Conservation (phyloP, 2,888 invertebrate genomes). For the Gnatocerus cornutus region DNA sequence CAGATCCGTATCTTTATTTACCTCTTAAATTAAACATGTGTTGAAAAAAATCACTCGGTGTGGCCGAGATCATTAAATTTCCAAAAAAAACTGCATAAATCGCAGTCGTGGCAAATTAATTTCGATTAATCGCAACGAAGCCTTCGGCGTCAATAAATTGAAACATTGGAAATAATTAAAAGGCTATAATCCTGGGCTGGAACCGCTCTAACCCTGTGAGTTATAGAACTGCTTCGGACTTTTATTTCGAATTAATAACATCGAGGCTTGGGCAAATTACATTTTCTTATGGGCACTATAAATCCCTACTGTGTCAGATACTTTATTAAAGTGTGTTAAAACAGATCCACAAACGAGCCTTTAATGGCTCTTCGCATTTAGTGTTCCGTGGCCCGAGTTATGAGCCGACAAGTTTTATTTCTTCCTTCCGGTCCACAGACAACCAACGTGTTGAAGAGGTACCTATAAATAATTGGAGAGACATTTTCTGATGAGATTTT, state of each 20-base stretch:
- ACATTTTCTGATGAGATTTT: too few relatives aligned
- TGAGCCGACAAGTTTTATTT: constrained; percentile 35
- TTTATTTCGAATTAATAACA: constrained; percentile 41
- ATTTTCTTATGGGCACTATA: constrained; percentile 38
- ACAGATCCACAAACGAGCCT: constrained; percentile 44
- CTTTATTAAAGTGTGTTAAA: constrained; percentile 43
- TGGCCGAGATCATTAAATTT: constrained; percentile 22
- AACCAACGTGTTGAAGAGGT: constrained; percentile 1
- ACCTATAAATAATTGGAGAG: too few relatives aligned
- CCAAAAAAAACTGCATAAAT: constrained; percentile 21
- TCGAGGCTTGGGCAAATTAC: constrained; percentile 35
- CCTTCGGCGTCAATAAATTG: constrained; percentile 29
- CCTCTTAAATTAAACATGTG: constrained; percentile 36
- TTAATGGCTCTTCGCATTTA: constrained; percentile 37
- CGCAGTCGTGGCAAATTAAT: constrained; percentile 23
- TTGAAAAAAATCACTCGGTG: constrained; percentile 33
- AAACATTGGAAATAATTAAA: constrained; percentile 40
- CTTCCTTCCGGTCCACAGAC: constrained; percentile 36
- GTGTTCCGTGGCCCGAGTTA: constrained; percentile 23
- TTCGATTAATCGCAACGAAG: constrained; percentile 29
- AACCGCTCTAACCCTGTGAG: constrained; percentile 22
- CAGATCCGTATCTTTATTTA: constrained; percentile 41
- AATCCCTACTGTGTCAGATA: constrained; percentile 36
- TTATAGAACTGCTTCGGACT: constrained; percentile 24
- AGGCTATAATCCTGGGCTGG: constrained; percentile 22